Evolutionary conservation across 2,797 vertebrate species (phyloP).

Genomic region (Limnodromus scolopaceus): DNA sequence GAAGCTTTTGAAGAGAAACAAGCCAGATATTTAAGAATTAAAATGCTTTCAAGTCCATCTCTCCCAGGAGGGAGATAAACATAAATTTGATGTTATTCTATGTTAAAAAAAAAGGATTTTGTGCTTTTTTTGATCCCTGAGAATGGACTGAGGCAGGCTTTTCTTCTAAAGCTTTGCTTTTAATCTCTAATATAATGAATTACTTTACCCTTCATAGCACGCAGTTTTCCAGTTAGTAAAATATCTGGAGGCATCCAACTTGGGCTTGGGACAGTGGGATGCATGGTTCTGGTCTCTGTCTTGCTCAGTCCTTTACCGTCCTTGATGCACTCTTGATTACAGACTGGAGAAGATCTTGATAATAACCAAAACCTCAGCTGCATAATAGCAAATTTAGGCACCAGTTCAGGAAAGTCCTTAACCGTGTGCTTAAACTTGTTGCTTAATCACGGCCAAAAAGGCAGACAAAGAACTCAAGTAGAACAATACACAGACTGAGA

Average conservation of each 20-base stretch:
- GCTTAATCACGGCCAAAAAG: neutral
- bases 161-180: neutral
- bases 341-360: neutral
- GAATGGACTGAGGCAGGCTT: neutral
- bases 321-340: neutral
- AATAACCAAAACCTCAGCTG: neutral
- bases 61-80: slow-evolving; percentile 6
- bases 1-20: slow-evolving; percentile 6
- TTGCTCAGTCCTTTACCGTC: neutral
- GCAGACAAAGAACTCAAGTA: neutral
- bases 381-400: neutral
- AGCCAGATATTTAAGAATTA: neutral
- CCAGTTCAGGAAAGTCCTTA: neutral
- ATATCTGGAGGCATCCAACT: neutral
- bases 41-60: slow-evolving; percentile 27
- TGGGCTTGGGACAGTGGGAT: neutral
- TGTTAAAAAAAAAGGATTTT: neutral
- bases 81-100: neutral
- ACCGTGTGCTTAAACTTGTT: neutral
- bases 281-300: neutral
- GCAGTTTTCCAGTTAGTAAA: slow-evolving; percentile 6
- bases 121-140: neutral
- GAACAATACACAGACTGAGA: neutral
- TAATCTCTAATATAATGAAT: neutral
- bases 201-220: neutral